Conservation (phyloP, 2,113 vertebrate genomes). For the Eulacestoma nigropectus region DNA sequence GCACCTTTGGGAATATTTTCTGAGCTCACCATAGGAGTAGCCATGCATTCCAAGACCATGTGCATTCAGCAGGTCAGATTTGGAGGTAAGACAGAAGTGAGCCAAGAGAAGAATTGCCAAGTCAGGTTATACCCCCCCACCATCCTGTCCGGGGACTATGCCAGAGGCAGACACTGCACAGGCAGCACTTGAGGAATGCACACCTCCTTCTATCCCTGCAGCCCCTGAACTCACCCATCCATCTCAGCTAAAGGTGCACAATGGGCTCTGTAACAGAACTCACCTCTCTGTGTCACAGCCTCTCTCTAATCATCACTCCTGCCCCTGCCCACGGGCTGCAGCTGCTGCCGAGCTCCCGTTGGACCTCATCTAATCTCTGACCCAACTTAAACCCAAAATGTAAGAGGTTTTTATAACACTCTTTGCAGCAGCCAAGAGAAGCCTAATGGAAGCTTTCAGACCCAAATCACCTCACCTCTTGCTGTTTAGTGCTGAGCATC, state of each 20-base stretch:
- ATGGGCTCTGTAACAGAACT: neutral
- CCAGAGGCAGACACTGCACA: neutral
- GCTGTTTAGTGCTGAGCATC: neutral
- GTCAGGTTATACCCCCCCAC: neutral
- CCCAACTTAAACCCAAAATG: neutral
- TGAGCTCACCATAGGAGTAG: neutral
- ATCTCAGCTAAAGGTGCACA: neutral
- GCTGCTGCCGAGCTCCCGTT: fast-evolving
- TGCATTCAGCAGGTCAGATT: neutral
- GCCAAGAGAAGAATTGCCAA: neutral
- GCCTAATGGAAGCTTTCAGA: neutral
- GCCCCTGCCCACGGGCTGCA: neutral
- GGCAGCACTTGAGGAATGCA: neutral
- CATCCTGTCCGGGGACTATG: neutral
- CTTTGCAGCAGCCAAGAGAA: neutral
- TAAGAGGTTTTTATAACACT: neutral
- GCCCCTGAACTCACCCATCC: neutral
- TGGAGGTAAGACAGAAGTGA: neutral
- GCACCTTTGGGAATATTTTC: neutral
- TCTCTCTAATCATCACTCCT: neutral
- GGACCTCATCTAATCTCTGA: neutral
- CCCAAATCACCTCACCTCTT: neutral
- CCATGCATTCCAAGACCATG: neutral
- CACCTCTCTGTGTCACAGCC: neutral
- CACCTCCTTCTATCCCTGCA: neutral